Conservation (phyloP, 2,113 vertebrate species). For the Rallus limicola region DNA sequence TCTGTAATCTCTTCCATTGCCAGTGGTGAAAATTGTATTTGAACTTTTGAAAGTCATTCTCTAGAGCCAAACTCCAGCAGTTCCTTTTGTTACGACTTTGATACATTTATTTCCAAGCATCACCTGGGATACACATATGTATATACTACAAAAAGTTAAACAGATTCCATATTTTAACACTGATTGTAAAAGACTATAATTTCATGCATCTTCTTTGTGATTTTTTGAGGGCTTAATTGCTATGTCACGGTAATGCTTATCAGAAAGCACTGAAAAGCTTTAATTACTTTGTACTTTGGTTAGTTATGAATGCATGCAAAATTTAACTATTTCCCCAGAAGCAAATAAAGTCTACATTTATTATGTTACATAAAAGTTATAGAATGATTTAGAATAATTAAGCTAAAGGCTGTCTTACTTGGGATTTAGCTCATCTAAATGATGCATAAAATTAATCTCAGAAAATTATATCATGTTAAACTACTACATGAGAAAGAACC, state of each 20-base stretch:
- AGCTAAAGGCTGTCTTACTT: conserved; percentile 48
- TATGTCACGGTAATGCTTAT: conserved; percentile 74
- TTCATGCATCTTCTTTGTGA: conserved; percentile 61
- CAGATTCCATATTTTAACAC: conserved; percentile 56
- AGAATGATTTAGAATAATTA: conserved; percentile 78
- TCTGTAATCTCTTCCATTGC: neutral
- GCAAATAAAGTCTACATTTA: conserved; percentile 76
- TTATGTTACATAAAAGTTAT: conserved; percentile 74
- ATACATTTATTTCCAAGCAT: neutral
- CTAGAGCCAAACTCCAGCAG: neutral
- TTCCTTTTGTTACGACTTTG: conserved; percentile 29
- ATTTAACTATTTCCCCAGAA: conserved; percentile 74
- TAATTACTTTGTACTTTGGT: conserved; percentile 77
- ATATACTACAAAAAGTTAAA: conserved; percentile 3
- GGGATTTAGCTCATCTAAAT: conserved; percentile 54
- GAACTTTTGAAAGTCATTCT: neutral
- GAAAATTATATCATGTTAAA: conserved; percentile 42
- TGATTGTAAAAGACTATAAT: conserved; percentile 66
- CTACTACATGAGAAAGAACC: neutral
- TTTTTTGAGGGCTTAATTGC: conserved; percentile 75
- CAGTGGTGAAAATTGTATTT: neutral
- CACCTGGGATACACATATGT: neutral
- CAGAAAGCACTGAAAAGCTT: conserved; percentile 74
- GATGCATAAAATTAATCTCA: conserved; percentile 63
- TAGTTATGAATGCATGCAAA: conserved; percentile 72